Conservation (phyloP, 2,113 vertebrate species). For the Poecile atricapillus region DNA sequence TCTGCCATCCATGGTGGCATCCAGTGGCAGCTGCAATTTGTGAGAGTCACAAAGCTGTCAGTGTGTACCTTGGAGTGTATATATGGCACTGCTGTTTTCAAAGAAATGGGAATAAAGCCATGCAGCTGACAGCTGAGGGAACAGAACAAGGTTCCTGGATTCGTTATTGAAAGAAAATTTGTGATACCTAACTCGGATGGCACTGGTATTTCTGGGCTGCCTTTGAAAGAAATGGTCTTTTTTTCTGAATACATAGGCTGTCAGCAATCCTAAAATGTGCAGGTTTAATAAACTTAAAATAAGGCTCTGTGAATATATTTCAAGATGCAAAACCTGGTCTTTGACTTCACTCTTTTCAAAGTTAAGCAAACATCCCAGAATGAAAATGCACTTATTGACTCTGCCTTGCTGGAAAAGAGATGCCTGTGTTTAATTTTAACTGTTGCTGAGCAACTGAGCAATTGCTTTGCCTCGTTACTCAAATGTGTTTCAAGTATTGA, state of each 20-base stretch:
- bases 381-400: neutral
- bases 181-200: fast-evolving
- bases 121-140: neutral
- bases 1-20: neutral
- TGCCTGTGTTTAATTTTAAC: neutral
- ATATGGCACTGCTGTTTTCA: neutral
- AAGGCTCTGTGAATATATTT: neutral
- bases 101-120: neutral
- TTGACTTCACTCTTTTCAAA: neutral
- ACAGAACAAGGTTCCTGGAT: neutral
- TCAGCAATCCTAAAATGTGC: neutral
- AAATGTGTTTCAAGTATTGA: neutral
- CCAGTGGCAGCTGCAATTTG: neutral
- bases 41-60: neutral
- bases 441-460: neutral
- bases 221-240: neutral
- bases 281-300: neutral
- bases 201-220: neutral
- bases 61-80: neutral
- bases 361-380: neutral
- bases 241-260: neutral
- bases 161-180: neutral
- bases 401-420: neutral
- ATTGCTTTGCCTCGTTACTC: neutral
- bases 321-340: neutral